Percentiles rank a stretch among this genome's conserved stretches.
Evolutionary conservation across 2,113 vertebrate genomes (phyloP).

Genomic region (Anguilla japonica): DNA sequence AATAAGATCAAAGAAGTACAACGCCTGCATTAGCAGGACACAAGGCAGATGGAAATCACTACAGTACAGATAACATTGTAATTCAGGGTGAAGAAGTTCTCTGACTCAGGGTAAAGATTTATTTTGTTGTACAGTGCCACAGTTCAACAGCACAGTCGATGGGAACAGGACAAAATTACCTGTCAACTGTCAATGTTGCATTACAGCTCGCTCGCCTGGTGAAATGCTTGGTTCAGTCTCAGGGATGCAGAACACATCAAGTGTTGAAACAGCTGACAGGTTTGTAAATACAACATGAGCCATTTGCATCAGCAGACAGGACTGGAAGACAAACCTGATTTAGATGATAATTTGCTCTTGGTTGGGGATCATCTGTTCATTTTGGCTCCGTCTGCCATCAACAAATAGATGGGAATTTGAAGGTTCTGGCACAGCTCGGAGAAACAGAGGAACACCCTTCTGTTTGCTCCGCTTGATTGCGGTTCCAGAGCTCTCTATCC

Average conservation of each 20-base stretch:
- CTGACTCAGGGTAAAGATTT: neutral
- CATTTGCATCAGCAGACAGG: conserved; percentile 20
- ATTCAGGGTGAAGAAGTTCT: neutral
- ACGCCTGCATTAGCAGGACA: neutral
- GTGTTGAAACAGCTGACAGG: conserved; percentile 29
- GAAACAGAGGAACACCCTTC: conserved; percentile 18
- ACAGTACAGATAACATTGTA: neutral
- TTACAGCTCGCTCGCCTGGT: neutral
- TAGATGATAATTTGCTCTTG: conserved; percentile 28
- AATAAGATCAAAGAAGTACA: neutral
- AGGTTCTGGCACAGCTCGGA: conserved; percentile 17
- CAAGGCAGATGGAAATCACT: neutral
- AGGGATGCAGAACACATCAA: neutral
- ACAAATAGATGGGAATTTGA: conserved; percentile 13
- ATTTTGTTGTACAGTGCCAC: neutral
- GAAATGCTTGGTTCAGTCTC: conserved; percentile 5
- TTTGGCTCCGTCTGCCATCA: conserved; percentile 18
- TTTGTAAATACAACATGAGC: conserved; percentile 26
- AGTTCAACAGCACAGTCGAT: neutral
- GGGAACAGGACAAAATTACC: neutral
- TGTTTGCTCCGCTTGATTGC: conserved; percentile 1
- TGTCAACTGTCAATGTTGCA: conserved; percentile 5
- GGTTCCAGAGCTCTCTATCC: neutral
- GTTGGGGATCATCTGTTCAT: conserved; percentile 31
- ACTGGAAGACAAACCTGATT: conserved; percentile 31